phyloP scores from a whole-genome alignment of 2,797 vertebrate species.

The Danio choprae region DNA sequence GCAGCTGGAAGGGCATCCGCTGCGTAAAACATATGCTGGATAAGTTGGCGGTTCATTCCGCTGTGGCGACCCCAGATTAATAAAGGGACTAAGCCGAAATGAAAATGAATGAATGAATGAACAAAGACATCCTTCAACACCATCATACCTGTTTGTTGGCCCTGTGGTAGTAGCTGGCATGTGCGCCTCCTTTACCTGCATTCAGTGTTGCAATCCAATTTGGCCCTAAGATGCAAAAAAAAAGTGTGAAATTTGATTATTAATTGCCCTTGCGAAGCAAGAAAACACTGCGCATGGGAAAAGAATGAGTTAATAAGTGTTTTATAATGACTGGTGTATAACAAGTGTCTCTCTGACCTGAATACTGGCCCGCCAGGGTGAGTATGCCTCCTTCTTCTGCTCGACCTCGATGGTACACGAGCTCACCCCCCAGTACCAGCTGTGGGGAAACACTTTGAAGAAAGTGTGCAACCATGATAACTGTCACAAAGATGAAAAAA shows the following conservation, averaged over 20 bases:
- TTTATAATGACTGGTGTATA: not conserved
- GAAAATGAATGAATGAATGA: too few relatives aligned
- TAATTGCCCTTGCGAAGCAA: not conserved
- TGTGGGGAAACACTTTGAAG: constrained; percentile 92
- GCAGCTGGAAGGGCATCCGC: too few relatives aligned
- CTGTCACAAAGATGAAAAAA: constrained; percentile 70
- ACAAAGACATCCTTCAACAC: not conserved
- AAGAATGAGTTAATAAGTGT: not conserved
- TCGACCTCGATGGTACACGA: constrained; percentile 92
- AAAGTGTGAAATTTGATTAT: not conserved
- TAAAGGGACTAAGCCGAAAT: too few relatives aligned
- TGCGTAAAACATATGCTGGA: too few relatives aligned
- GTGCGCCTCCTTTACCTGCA: constrained; percentile 92
- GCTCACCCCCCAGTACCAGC: constrained; percentile 91
- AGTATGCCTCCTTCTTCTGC: constrained; percentile 94
- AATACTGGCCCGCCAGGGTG: constrained; percentile 93
- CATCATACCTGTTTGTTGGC: constrained; percentile 89
- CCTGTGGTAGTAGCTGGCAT: constrained; percentile 94
- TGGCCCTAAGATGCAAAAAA: constrained; percentile 74
- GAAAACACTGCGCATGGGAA: not conserved
- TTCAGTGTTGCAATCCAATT: constrained; percentile 93
- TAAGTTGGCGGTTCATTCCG: too few relatives aligned
- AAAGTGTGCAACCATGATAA: constrained; percentile 95
- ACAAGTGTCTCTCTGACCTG: constrained; percentile 75
- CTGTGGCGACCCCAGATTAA: too few relatives aligned